phyloP scores from a whole-genome alignment of 2,113 vertebrate genomes.

The Willisornis vidua region DNA sequence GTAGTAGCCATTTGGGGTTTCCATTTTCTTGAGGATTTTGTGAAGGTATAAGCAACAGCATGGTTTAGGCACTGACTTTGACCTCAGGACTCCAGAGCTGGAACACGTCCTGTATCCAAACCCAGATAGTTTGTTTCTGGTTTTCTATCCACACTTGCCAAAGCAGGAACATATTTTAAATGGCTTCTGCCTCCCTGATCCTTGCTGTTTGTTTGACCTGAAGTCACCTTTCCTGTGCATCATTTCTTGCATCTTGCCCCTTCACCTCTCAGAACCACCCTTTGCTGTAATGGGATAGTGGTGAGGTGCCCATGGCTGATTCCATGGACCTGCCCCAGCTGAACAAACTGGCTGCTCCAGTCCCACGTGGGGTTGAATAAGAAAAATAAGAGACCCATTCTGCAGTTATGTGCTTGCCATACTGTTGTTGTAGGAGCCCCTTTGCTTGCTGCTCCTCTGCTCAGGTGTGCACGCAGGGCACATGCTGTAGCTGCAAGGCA shows the following conservation, averaged over 20 bases:
- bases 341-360: neutral
- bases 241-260: neutral
- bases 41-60: neutral
- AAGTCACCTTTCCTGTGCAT: fast-evolving
- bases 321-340: neutral
- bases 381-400: neutral
- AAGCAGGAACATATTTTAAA: neutral
- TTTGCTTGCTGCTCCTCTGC: neutral
- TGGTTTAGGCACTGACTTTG: neutral
- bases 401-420: neutral
- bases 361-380: too few species aligned
- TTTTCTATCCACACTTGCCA: neutral
- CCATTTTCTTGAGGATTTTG: neutral
- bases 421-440: neutral
- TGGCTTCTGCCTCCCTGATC: neutral
- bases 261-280: neutral
- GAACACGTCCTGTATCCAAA: neutral
- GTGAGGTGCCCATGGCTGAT: neutral
- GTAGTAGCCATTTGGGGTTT: neutral
- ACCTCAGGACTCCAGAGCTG: slow-evolving; percentile 15
- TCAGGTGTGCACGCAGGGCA: fast-evolving
- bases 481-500: neutral
- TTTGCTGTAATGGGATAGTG: neutral
- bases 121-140: neutral
- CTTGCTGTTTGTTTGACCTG: neutral